phyloP scores from a whole-genome alignment of 2,888 invertebrate genomes.

The Drosophila antonietae region DNA sequence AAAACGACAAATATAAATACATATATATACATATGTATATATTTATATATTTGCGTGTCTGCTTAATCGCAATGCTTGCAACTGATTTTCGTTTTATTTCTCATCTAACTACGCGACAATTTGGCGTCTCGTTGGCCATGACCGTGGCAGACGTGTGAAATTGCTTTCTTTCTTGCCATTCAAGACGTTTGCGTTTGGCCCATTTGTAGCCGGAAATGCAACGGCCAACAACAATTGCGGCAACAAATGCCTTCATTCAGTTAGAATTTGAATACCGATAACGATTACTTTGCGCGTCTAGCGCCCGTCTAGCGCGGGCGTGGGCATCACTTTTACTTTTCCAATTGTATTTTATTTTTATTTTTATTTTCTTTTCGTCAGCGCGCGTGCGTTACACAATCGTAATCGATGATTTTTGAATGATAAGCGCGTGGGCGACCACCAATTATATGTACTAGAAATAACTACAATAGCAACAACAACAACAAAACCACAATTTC shows the following conservation, averaged over 20 bases:
- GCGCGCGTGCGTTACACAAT: constrained; percentile 40
- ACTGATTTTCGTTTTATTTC: background rate
- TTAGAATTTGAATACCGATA: constrained; percentile 27
- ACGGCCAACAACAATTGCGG: background rate
- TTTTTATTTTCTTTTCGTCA: background rate
- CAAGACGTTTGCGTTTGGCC: constrained; percentile 2
- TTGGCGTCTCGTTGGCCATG: constrained; percentile 19
- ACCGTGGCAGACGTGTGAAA: constrained; percentile 33
- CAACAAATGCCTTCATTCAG: background rate
- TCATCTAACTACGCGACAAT: constrained; percentile 1
- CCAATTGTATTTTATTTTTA: background rate
- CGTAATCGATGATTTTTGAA: constrained; percentile 53
- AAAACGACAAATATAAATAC: background rate
- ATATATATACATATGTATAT: no score
- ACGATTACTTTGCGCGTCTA: constrained; percentile 11
- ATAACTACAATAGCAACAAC: background rate
- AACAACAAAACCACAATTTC: background rate
- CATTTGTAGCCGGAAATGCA: constrained; percentile 30
- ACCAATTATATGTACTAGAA: constrained; percentile 25
- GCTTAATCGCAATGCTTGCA: constrained; percentile 17
- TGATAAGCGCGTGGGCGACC: constrained; percentile 45
- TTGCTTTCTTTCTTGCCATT: constrained; percentile 33
- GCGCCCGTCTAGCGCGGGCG: constrained; percentile 1
- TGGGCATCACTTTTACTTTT: constrained; percentile 59
- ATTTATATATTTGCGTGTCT: constrained; percentile 4